Evolutionary conservation across 1,140 invertebrate species (phyloP), one percentile per base, ranked within the genome.

Genomic region (Trachymyrmex septentrionalis): DNA sequence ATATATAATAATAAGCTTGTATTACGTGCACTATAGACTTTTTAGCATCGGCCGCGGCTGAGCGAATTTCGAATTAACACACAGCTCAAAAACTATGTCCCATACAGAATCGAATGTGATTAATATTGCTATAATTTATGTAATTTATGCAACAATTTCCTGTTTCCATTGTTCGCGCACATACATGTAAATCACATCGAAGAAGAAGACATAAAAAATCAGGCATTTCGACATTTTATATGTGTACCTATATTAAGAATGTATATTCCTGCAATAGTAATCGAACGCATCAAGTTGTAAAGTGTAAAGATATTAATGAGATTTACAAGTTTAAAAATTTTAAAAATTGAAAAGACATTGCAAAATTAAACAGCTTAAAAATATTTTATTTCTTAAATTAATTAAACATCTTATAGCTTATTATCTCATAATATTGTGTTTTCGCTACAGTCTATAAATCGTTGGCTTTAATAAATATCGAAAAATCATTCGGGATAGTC

Each of bases 361-460:
- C 1, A 53, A 72, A n/a, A 34, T 55, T 1, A 72, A n/a, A 19
- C 30, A 1, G 19, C 24, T 27, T 30, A 12, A 53, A 72, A 30
- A 72, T 55, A 55, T 72, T 72, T 55, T 9, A 71, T 16, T 71
- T 53, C 3, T 72, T 53, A 3, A 19, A 34, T 34, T 34, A 72
- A 72, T 24, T 30, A 44, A 48, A 21, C 1, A 6, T n/a, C 1
- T 9, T 38, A 0, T 38, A 38, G 6, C 34, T 72, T 9, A 24
- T 30, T 30, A 53, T 55, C 50, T 27, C 19, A 53, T 72, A 19
- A 34, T 50, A 16, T 71, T 38, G 34, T 38, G 7, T 38, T 19
- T 55, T 44, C 7, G 3, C 0, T 44, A 67, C 4, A 67, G 21
- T 67, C 12, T 67, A 21, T 44, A 44, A 67, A 67, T 44, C n/a